phyloP scores from a whole-genome alignment of 2,113 vertebrate species.

The Psittacula cyanocephala region DNA sequence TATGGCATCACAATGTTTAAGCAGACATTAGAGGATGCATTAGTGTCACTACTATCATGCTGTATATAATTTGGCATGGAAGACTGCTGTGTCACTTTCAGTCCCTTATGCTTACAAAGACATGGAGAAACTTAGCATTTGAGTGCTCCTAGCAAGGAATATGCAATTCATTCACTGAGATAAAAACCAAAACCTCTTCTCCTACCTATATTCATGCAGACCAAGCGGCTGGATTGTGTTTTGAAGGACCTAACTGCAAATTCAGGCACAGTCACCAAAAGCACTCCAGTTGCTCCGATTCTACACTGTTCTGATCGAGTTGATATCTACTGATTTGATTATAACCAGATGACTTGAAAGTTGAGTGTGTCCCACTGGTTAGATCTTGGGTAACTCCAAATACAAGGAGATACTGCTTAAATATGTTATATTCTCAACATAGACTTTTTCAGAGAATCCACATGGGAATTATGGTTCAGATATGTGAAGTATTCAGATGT shows the following conservation, averaged over 20 bases:
- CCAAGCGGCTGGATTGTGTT: not conserved
- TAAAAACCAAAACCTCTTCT: not conserved
- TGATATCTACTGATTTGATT: not conserved
- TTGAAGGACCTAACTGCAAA: not conserved
- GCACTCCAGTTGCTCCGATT: not conserved
- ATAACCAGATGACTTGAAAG: not conserved
- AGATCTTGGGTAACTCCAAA: not conserved
- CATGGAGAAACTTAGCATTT: not conserved
- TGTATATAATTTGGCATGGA: not conserved
- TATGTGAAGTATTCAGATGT: not conserved
- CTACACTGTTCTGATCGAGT: not conserved
- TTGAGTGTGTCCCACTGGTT: not conserved
- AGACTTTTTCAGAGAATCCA: not conserved
- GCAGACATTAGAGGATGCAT: conserved; percentile 1
- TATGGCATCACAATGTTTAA: conserved; percentile 19
- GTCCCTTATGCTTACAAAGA: not conserved
- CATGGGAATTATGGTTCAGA: not conserved
- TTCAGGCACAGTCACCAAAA: not conserved
- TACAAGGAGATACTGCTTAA: not conserved
- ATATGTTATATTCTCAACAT: not conserved
- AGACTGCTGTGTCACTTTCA: not conserved
- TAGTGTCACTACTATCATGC: not conserved
- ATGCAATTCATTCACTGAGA: not conserved
- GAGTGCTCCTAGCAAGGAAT: not conserved
- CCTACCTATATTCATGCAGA: not conserved